These are phyloP conservation scores for roundworm (Caenorhabditis elegans) DNA, from an alignment of 1,140 invertebrate species.

Conservation along the genomic window DNA sequence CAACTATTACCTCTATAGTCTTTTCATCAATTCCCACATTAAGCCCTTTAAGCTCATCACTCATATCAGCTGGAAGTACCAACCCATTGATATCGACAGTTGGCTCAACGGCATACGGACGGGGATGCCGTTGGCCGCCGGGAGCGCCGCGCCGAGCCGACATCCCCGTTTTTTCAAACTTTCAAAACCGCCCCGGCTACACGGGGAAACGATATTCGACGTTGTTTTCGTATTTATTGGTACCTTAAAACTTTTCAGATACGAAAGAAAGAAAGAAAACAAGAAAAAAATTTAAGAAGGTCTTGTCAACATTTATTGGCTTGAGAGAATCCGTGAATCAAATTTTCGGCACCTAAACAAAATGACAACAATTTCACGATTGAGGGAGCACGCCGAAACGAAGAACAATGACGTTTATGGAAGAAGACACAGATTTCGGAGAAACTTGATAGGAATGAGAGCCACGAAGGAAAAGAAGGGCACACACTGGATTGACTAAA, in stretches of 20 bases:
- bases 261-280: neutral
- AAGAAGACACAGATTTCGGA: neutral
- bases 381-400: neutral
- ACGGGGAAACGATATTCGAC: neutral
- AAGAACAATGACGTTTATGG: slow-evolving; percentile 9
- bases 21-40: slow-evolving; percentile 60
- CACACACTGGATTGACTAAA: no score
- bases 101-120: slow-evolving; percentile 50
- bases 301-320: neutral
- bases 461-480: no score
- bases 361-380: slow-evolving; percentile 21
- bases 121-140: slow-evolving; percentile 26
- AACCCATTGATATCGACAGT: slow-evolving; percentile 59
- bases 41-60: slow-evolving; percentile 59
- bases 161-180: slow-evolving; percentile 3
- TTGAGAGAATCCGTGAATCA: neutral
- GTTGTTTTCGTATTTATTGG: no score
- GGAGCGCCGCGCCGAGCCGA: slow-evolving; percentile 25
- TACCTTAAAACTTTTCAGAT: neutral
- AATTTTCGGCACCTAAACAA: neutral
- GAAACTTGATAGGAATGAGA: slow-evolving; percentile 33
- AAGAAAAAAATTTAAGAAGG: neutral
- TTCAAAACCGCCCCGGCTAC: neutral
- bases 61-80: slow-evolving; percentile 58
- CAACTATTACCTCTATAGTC: slow-evolving; percentile 44